These are phyloP conservation scores for Cantharis nigra DNA, from an alignment of 2,888 invertebrate genomes.

Conservation along the genomic window DNA sequence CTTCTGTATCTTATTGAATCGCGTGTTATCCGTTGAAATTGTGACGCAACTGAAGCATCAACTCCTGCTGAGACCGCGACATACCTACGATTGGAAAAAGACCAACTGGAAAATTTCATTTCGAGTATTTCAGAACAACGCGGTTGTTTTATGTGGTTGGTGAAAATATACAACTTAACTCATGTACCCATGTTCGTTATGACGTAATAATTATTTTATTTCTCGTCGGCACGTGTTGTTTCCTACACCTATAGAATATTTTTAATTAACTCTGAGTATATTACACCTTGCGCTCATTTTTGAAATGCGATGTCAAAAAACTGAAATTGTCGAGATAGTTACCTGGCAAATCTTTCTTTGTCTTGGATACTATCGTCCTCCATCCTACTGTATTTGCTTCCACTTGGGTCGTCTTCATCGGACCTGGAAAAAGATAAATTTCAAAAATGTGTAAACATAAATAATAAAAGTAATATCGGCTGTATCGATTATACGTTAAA, in stretches of 20 bases:
- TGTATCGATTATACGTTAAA: not conserved
- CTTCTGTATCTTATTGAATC: not conserved
- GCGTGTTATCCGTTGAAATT: not conserved
- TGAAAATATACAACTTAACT: not conserved
- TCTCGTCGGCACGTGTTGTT: not conserved
- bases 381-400: slow-evolving; percentile 83
- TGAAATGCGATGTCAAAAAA: not conserved
- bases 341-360: slow-evolving; percentile 96
- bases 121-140: not conserved
- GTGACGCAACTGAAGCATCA: not conserved
- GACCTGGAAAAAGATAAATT: slow-evolving; percentile 61
- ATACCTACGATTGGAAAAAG: not conserved
- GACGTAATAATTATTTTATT: not conserved
- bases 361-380: slow-evolving; percentile 95
- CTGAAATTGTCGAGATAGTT: slow-evolving; percentile 53
- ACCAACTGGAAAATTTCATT: not conserved
- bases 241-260: not conserved
- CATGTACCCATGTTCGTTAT: not conserved
- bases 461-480: slow-evolving; percentile 13
- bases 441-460: slow-evolving; percentile 14
- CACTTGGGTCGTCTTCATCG: slow-evolving; percentile 86
- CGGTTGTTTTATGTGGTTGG: not conserved
- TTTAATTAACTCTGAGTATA: not conserved
- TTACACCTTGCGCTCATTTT: not conserved
- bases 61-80: not conserved